These are phyloP conservation scores for Drosophila engyochracea DNA, from an alignment of 2,888 invertebrate genomes.

Conservation along the genomic window DNA sequence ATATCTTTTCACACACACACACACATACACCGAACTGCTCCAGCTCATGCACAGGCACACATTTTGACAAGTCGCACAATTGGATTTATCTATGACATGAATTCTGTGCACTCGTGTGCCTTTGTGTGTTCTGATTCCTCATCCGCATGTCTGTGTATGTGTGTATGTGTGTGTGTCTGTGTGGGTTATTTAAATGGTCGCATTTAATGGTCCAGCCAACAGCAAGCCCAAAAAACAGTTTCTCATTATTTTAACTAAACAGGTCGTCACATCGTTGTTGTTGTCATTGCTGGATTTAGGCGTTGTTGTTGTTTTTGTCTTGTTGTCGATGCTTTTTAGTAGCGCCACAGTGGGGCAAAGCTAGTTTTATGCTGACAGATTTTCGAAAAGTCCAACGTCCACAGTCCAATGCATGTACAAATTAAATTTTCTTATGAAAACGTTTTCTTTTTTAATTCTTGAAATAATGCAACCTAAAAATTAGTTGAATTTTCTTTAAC, in stretches of 20 bases:
- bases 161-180: constrained; percentile 5
- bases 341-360: constrained; percentile 55
- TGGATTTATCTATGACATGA: constrained; percentile 71
- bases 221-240: constrained; percentile 49
- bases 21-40: constrained; percentile 2
- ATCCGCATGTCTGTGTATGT: constrained; percentile 5
- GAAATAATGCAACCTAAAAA: background rate
- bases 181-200: constrained; percentile 58
- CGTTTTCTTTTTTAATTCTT: background rate
- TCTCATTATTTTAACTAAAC: constrained; percentile 79
- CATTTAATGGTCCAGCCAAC: constrained; percentile 70
- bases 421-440: background rate
- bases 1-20: constrained; percentile 67
- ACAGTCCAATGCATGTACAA: background rate
- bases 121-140: constrained; percentile 18
- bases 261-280: constrained; percentile 70
- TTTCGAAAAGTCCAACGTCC: background rate
- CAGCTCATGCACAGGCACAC: constrained; percentile 18
- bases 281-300: constrained; percentile 7
- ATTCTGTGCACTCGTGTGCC: constrained; percentile 25
- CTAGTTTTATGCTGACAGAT: constrained; percentile 18
- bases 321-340: constrained; percentile 26
- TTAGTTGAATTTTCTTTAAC: background rate
- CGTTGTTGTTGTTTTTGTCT: constrained; percentile 5
- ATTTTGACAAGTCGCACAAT: constrained; percentile 76